Evolutionary conservation across 2,797 vertebrate genomes (phyloP).

Genomic region (Knipowitschia caucasica): DNA sequence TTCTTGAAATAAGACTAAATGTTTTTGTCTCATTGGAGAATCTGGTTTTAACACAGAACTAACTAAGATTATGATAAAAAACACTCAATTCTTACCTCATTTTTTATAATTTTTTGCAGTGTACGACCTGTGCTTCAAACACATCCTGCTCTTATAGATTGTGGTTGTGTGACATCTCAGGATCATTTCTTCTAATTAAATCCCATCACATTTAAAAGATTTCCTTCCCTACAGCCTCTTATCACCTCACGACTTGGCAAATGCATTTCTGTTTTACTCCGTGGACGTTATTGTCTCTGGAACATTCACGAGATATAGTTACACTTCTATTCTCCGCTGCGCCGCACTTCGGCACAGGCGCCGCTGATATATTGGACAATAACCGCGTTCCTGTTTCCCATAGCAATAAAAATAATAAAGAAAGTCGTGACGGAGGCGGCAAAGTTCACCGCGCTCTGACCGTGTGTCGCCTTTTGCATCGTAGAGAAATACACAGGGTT

Average conservation of each 20-base stretch:
- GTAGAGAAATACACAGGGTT: constrained; percentile 10
- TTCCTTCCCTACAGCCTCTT: constrained; percentile 40
- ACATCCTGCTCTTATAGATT: constrained; percentile 3
- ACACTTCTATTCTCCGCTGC: constrained; percentile 37
- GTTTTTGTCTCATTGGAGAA: too few species aligned
- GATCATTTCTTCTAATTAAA: constrained; percentile 35
- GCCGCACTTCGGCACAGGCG: constrained; percentile 11
- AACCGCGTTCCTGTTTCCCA: constrained; percentile 17
- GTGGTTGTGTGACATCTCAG: constrained; percentile 4
- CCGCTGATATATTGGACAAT: constrained; percentile 38
- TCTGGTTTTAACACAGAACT: too few species aligned
- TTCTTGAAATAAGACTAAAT: too few species aligned
- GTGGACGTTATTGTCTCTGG: too few species aligned
- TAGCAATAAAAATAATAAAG: constrained; percentile 41
- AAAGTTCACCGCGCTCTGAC: constrained; percentile 12
- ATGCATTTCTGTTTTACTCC: too few species aligned
- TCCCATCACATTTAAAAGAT: constrained; percentile 42
- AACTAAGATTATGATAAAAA: too few species aligned
- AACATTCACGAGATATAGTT: constrained; percentile 37
- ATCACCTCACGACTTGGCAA: too few species aligned
- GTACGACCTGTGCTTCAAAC: too few species aligned
- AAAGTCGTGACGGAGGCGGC: constrained; percentile 13
- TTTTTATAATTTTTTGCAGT: too few species aligned
- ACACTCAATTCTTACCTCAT: too few species aligned
- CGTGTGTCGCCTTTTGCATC: constrained; percentile 13